phyloP scores from a whole-genome alignment of 2,113 vertebrate species.

The Chaetura pelagica region DNA sequence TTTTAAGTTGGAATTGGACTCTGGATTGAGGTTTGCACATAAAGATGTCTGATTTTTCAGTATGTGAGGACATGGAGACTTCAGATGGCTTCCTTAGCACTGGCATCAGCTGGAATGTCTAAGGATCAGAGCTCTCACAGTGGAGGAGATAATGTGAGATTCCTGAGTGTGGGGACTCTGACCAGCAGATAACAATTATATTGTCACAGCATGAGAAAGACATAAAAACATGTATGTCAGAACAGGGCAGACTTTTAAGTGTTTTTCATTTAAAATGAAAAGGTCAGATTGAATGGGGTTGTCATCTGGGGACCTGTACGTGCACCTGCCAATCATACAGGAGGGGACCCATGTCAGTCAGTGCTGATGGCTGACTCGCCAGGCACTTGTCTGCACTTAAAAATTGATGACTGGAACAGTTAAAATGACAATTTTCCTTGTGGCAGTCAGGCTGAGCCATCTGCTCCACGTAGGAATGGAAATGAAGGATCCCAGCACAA shows the following conservation, averaged over 20 bases:
- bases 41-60: rapidly evolving
- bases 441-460: not conserved
- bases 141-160: not conserved
- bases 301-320: not conserved
- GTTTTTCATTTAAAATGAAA: slow-evolving; percentile 56
- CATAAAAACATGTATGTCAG: slow-evolving; percentile 5
- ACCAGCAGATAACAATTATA: not conserved
- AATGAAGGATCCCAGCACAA: not conserved
- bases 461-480: not conserved
- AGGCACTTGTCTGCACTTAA: slow-evolving; percentile 4
- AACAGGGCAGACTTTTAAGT: slow-evolving; percentile 41
- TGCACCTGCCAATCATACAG: not conserved
- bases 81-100: not conserved
- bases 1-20: not conserved
- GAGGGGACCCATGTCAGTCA: not conserved
- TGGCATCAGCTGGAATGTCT: not conserved
- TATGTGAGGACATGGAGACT: not conserved
- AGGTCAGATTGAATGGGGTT: slow-evolving; percentile 49
- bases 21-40: not conserved
- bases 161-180: not conserved
- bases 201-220: not conserved
- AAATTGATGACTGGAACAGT: slow-evolving; percentile 18
- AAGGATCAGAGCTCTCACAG: not conserved
- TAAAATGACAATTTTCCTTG: not conserved
- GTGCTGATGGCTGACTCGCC: not conserved